Percentiles rank a stretch among this genome's conserved stretches.
Conservation (phyloP, 2,888 invertebrate genomes). For the Phrixothrix hirtus region DNA sequence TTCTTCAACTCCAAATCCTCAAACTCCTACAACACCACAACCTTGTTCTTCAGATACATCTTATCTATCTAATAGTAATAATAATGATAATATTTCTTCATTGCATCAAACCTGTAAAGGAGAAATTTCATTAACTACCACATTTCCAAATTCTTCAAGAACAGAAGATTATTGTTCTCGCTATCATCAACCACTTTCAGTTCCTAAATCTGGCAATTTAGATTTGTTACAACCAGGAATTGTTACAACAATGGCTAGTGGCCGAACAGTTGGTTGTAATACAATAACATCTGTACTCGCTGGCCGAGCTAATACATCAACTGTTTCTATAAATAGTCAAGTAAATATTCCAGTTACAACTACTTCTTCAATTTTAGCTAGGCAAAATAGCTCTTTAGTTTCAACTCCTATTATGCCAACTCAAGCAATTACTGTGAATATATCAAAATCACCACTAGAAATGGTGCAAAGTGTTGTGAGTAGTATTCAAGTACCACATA, state of each 20-base stretch:
- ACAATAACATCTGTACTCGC: conserved; percentile 81
- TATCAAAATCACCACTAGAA: conserved; percentile 69
- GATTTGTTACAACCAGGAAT: conserved; percentile 46
- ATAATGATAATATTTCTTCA: conserved; percentile 11
- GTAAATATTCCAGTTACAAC: conserved; percentile 52
- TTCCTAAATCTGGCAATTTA: conserved; percentile 3
- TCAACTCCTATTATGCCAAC: conserved; percentile 56
- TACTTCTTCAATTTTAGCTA: conserved; percentile 53
- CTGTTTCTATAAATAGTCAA: conserved; percentile 71
- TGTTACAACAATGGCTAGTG: conserved; percentile 70
- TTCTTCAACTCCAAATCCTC: conserved; percentile 60
- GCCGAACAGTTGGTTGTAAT: conserved; percentile 76
- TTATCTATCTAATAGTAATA: conserved; percentile 53
- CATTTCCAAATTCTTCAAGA: conserved; percentile 15
- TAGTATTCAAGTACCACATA: conserved; percentile 64
- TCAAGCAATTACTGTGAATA: conserved; percentile 51
- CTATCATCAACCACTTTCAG: conserved; percentile 4
- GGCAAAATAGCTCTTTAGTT: conserved; percentile 57
- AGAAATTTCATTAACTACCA: conserved; percentile 5
- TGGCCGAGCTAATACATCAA: conserved; percentile 74
- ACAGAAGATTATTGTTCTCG: conserved; percentile 7
- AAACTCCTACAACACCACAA: conserved; percentile 55
- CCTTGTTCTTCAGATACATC: conserved; percentile 57
- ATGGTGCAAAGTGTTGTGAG: conserved; percentile 80
- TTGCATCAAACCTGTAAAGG: conserved; percentile 17